Base-by-base conservation (phyloP, 2,888 invertebrate species). In the Saturnia pavonia region DNA sequence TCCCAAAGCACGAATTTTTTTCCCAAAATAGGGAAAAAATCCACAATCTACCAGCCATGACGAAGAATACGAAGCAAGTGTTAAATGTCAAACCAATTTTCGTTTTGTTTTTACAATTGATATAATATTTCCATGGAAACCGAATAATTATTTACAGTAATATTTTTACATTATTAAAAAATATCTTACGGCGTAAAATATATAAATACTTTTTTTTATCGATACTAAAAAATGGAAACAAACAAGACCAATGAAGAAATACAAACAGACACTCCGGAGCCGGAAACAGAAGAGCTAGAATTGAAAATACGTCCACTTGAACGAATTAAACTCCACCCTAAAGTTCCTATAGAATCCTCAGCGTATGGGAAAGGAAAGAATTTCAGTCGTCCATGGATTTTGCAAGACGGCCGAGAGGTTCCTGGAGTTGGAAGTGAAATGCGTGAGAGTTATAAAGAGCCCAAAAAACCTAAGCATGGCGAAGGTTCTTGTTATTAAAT, bases 331-430 rank as follows among this genome's bases (percentile, higher is more conserved):
- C 87, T 87, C 7, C 75, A 91, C 70, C 91, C 92, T 12, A 92
- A 92, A 82, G 89, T 80, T 63, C 93, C 93, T 1, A 77, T 90
- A 68, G 94, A 93, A 80, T 87, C 88, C 12, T 89, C 92, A 42
- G 82, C 88, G 1, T 92, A 92, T 77, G 91, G 89, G 0, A 92
- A 85, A 82, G 87, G 87, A 22, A 89, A 89, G 73, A 88, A 87
- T 67, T 92, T 80, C 69, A 94, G 94, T 72, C 85, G 91, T 42
- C 84, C 87, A 1, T 94, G 94, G 94, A 94, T 94, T 69, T 80
- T 94, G 67, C 91, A 92, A 72, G 94, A 94, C 79, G 93, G 92
- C 1, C 87, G 92, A 1, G 82, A 84, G 73, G 81, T 85, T 43
- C 88, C 88, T 4, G 83, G 79, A 8, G 82, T 84, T 71, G 91